These are phyloP conservation scores for Synanthedon vespiformis DNA, from an alignment of 2,888 invertebrate genomes.

Conservation along the genomic window DNA sequence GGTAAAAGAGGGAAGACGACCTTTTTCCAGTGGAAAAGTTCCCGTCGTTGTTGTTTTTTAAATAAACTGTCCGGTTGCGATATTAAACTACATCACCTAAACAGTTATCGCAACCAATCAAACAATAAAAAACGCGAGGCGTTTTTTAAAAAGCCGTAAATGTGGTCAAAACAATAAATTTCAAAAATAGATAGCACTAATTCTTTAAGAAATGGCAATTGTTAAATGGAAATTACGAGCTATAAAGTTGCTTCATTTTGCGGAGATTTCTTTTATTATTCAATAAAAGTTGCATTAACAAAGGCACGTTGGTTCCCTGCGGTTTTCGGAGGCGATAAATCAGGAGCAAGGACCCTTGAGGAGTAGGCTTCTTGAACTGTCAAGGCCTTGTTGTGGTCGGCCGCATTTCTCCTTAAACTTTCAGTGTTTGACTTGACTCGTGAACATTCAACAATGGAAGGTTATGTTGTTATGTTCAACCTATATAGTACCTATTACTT, in stretches of 20 bases:
- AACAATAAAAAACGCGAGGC: no score
- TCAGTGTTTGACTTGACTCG: neutral
- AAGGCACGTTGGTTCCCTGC: slow-evolving; percentile 63
- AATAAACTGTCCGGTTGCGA: no score
- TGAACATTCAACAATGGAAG: neutral
- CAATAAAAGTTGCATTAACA: slow-evolving; percentile 59
- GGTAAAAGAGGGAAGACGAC: no score
- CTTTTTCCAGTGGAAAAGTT: no score
- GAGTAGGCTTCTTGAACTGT: slow-evolving; percentile 58
- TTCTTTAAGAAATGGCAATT: slow-evolving; percentile 22
- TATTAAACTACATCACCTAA: no score
- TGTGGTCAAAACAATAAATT: neutral
- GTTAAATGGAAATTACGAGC: slow-evolving; percentile 57
- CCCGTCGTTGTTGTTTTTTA: no score
- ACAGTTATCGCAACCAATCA: no score
- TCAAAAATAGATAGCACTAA: neutral
- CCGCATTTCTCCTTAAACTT: slow-evolving; percentile 7
- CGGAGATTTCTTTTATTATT: slow-evolving; percentile 62
- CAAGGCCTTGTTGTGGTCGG: slow-evolving; percentile 60
- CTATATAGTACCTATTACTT: no score
- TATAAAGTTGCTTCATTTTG: slow-evolving; percentile 63
- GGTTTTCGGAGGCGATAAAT: slow-evolving; percentile 64
- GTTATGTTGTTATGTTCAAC: no score
- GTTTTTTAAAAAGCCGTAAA: slow-evolving; percentile 3
- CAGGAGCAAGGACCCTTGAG: slow-evolving; percentile 55